Conservation (phyloP, 2,113 vertebrate species). For the Carlito syrichta region DNA sequence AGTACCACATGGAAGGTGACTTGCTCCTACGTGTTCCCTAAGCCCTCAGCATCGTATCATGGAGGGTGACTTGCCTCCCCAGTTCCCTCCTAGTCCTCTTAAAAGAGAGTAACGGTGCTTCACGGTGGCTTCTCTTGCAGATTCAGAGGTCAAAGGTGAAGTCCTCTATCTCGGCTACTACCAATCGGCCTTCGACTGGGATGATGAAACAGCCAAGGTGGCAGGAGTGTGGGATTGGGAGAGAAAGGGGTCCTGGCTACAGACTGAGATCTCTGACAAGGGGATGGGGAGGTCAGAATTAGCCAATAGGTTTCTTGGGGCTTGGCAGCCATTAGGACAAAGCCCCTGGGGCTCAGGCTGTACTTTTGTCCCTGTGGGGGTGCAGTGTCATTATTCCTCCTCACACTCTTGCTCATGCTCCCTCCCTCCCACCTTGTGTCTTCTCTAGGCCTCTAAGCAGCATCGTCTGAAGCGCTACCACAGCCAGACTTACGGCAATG, state of each 20-base stretch:
- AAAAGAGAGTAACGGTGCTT: background rate
- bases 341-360: background rate
- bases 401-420: background rate
- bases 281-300: background rate
- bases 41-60: background rate
- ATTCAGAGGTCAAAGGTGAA: constrained; percentile 94
- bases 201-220: constrained; percentile 93
- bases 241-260: background rate
- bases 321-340: too few relatives aligned
- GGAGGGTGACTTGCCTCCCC: background rate
- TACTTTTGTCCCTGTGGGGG: background rate
- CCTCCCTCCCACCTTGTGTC: fast-evolving
- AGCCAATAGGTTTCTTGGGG: background rate
- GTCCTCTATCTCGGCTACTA: constrained; percentile 93
- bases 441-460: constrained; percentile 90
- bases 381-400: background rate
- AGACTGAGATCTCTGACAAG: background rate
- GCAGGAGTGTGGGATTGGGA: background rate
- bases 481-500: constrained; percentile 95
- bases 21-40: background rate
- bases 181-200: constrained; percentile 94
- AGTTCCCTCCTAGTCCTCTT: background rate
- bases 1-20: constrained; percentile 94
- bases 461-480: constrained; percentile 94
- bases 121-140: constrained; percentile 73